phyloP scores from a whole-genome alignment of 2,113 vertebrate species.

The Lamprotornis superbus region DNA sequence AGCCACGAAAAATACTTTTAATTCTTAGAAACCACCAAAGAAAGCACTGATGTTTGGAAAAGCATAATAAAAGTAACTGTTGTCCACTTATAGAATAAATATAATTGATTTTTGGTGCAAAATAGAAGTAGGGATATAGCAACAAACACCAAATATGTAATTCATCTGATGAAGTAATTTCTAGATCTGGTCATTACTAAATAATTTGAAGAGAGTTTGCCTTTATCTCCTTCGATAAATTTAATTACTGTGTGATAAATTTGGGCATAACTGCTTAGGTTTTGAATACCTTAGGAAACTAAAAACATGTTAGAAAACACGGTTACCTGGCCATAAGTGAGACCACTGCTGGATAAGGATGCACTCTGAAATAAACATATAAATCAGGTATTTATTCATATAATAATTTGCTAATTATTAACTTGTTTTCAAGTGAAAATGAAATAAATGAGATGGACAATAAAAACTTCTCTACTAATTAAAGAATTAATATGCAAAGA shows the following conservation, averaged over 20 bases:
- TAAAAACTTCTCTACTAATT: not conserved
- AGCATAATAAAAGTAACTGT: not conserved
- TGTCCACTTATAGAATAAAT: not conserved
- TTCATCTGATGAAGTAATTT: not conserved
- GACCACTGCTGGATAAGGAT: not conserved
- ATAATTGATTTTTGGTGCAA: not conserved
- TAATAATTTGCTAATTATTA: not conserved
- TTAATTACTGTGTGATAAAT: not conserved
- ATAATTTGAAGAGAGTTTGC: not conserved
- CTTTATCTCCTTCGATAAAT: not conserved
- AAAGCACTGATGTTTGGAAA: not conserved
- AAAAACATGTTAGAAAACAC: not conserved
- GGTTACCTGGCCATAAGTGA: slow-evolving; percentile 60
- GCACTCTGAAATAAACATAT: slow-evolving; percentile 28
- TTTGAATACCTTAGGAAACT: not conserved
- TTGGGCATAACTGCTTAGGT: not conserved
- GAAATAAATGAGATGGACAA: not conserved
- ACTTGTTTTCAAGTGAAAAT: not conserved
- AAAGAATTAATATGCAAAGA: not conserved
- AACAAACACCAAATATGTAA: not conserved
- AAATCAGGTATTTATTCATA: not conserved
- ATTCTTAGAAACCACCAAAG: not conserved
- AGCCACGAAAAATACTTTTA: not conserved
- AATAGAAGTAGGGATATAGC: not conserved
- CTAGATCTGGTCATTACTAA: not conserved